A percentile compares a stretch with the other conserved stretches of the same genome.
Evolutionary conservation across 2,797 vertebrate genomes (phyloP).

Genomic region (Poecilia picta): DNA sequence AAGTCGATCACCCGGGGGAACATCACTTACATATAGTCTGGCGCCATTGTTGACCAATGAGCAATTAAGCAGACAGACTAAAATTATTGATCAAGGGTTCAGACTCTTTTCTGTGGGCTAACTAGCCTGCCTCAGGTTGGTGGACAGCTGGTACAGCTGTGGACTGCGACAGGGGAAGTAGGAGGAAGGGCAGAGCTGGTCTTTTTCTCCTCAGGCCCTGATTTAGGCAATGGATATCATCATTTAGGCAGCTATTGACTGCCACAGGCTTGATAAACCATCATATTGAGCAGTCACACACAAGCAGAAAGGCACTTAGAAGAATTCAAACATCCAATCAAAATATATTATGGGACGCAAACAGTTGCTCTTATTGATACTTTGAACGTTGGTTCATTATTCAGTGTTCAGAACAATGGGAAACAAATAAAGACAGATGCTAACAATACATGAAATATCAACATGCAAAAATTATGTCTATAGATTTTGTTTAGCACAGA

Average conservation of each 20-base stretch:
- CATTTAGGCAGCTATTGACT: conserved; percentile 76
- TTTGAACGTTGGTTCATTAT: conserved; percentile 25
- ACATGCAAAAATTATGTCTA: neutral
- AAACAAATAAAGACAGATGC: neutral
- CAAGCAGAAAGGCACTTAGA: conserved; percentile 33
- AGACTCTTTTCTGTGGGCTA: conserved; percentile 79
- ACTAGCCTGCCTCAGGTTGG: conserved; percentile 77
- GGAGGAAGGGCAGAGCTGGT: conserved; percentile 60
- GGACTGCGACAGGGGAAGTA: conserved; percentile 37
- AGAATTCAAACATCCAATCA: conserved; percentile 46
- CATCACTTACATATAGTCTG: conserved; percentile 79
- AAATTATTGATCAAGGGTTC: conserved; percentile 83
- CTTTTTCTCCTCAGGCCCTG: conserved; percentile 71
- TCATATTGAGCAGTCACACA: conserved; percentile 52
- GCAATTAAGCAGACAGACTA: conserved; percentile 88
- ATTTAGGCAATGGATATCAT: conserved; percentile 66
- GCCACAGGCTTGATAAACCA: conserved; percentile 58
- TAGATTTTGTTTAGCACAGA: neutral
- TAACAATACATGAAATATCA: neutral
- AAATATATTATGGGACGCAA: conserved; percentile 35
- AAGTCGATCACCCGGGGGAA: conserved; percentile 73
- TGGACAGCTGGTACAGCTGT: conserved; percentile 63
- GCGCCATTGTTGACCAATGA: conserved; percentile 85
- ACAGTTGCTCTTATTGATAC: conserved; percentile 18
- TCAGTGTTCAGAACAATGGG: conserved; percentile 35